A percentile compares a stretch with the other conserved stretches of the same genome.
These are phyloP conservation scores for Corythornis madagascariensis DNA, from an alignment of 2,113 vertebrate genomes.

Conservation along the genomic window DNA sequence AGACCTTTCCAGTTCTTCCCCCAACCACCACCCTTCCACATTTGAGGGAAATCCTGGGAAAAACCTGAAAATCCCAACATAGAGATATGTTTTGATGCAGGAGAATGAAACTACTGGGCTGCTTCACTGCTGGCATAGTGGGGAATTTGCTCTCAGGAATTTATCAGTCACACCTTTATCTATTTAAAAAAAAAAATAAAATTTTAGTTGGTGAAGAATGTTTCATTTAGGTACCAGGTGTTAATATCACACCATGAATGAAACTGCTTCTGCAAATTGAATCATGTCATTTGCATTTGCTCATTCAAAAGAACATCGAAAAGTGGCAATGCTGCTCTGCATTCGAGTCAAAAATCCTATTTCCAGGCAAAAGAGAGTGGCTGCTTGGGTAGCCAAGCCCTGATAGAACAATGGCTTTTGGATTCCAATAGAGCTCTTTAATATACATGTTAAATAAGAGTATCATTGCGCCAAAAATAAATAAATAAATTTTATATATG, in stretches of 20 bases:
- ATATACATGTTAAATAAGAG: not conserved
- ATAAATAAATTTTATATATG: no score
- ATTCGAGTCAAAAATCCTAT: not conserved
- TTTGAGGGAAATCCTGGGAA: not conserved
- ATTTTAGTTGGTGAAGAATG: not conserved
- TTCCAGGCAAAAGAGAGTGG: not conserved
- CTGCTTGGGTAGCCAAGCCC: not conserved
- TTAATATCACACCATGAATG: slow-evolving; percentile 12
- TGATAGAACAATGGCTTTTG: not conserved
- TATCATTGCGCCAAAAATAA: not conserved
- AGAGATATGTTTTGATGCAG: not conserved
- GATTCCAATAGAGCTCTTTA: not conserved
- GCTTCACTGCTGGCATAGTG: accelerated
- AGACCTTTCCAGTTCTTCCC: not conserved
- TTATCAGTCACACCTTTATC: not conserved
- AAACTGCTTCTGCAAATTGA: not conserved
- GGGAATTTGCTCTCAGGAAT: not conserved
- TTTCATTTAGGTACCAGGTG: slow-evolving; percentile 31
- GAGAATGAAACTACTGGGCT: not conserved
- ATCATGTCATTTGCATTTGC: not conserved
- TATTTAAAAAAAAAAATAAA: no score
- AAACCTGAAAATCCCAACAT: not conserved
- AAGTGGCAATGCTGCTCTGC: not conserved
- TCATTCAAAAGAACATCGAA: not conserved
- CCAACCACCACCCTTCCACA: accelerated